Evolutionary conservation across 2,888 invertebrate genomes (phyloP).

Genomic region (Caenorhabditis angaria): DNA sequence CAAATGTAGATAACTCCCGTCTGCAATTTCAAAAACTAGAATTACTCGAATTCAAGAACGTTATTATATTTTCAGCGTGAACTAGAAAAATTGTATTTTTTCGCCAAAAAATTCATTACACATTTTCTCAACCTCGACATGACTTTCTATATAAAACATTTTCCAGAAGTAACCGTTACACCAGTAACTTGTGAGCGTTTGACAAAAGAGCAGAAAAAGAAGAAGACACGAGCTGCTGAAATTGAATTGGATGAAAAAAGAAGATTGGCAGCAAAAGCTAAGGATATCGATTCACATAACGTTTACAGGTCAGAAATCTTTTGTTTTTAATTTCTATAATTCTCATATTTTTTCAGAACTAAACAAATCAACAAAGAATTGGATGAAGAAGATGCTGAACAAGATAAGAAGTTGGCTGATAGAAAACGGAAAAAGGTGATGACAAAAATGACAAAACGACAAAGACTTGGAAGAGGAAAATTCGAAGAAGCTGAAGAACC

Average conservation of each 20-base stretch:
- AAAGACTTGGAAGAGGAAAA: slow-evolving; percentile 42
- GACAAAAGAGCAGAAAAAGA: slow-evolving; percentile 40
- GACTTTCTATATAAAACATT: too few relatives aligned
- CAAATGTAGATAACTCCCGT: too few relatives aligned
- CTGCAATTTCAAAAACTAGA: too few relatives aligned
- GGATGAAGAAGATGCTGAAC: slow-evolving; percentile 35
- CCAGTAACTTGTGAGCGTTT: slow-evolving; percentile 18
- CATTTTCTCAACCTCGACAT: too few relatives aligned
- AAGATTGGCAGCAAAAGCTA: slow-evolving; percentile 31
- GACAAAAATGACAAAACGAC: slow-evolving; percentile 38
- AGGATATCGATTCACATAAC: slow-evolving; percentile 34
- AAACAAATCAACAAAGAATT: slow-evolving; percentile 49
- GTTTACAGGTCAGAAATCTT: slow-evolving; percentile 39
- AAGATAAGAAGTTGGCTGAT: slow-evolving; percentile 20
- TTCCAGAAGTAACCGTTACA: not conserved
- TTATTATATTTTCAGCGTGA: too few relatives aligned
- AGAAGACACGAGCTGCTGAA: slow-evolving; percentile 30
- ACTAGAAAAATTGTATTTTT: too few relatives aligned
- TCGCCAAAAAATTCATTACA: too few relatives aligned
- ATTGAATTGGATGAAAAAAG: slow-evolving; percentile 37
- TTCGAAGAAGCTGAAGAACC: slow-evolving; percentile 51
- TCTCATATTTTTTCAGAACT: slow-evolving; percentile 36
- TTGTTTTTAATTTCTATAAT: too few relatives aligned
- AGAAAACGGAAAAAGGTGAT: slow-evolving; percentile 29
- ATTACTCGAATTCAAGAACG: too few relatives aligned